Conservation (phyloP, 2,888 invertebrate species). For the Malthinus flaveolus region DNA sequence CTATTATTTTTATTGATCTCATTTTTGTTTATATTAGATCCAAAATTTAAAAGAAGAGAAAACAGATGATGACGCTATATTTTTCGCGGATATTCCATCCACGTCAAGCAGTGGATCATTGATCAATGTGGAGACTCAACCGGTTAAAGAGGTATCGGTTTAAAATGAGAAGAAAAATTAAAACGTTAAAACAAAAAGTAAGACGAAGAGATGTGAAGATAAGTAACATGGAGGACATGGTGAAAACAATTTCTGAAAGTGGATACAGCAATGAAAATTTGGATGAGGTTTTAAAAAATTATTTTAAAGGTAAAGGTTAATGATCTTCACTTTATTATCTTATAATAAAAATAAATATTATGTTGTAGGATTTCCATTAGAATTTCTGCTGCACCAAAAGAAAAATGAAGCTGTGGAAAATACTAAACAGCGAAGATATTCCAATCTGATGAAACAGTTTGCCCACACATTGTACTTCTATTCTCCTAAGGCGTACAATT, state of each 20-base stretch:
- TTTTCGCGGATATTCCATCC: neutral
- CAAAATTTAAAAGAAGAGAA: neutral
- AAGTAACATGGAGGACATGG: neutral
- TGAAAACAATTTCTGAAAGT: too few species aligned
- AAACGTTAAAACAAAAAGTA: neutral
- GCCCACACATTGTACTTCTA: constrained; percentile 31
- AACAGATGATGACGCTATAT: neutral
- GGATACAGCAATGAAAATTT: too few species aligned
- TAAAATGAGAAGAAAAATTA: too few species aligned
- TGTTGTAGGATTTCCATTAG: too few species aligned
- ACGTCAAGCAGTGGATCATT: neutral
- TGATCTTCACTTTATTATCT: too few species aligned
- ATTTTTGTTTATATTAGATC: neutral
- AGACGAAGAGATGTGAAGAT: neutral
- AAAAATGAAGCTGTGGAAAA: neutral
- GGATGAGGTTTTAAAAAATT: too few species aligned
- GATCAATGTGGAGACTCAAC: neutral
- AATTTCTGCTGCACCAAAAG: neutral
- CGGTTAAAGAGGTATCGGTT: neutral
- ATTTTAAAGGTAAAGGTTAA: too few species aligned
- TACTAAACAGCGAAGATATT: too few species aligned
- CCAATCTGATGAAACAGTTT: constrained; percentile 31
- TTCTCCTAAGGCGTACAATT: constrained; percentile 36
- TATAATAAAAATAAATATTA: neutral
- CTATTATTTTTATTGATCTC: neutral